A percentile compares a stretch with the other conserved stretches of the same genome.
Evolutionary conservation across 1,140 invertebrate genomes (phyloP).

Genomic region (Drosophila carrolli): DNA sequence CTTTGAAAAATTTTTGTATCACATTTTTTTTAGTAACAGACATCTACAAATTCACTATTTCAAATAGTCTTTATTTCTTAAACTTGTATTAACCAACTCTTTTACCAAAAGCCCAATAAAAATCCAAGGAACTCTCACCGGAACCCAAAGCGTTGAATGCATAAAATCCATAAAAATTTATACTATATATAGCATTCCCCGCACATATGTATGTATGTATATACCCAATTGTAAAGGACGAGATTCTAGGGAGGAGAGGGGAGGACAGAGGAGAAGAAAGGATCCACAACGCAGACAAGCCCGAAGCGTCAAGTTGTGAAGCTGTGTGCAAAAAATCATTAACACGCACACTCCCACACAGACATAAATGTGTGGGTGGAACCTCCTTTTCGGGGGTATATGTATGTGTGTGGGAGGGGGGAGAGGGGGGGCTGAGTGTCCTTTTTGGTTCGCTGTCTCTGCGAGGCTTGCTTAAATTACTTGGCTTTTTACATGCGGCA

Average conservation of each 20-base stretch:
- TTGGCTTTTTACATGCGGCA: conserved; percentile 83
- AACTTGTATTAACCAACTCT: not conserved
- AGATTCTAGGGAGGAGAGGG: not conserved
- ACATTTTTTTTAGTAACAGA: no score
- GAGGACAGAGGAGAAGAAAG: not conserved
- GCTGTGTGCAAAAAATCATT: conserved; percentile 84
- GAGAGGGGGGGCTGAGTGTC: conserved; percentile 1
- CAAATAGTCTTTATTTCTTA: no score
- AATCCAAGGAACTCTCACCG: not conserved
- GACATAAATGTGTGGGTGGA: conserved; percentile 18
- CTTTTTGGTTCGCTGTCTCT: conserved; percentile 28
- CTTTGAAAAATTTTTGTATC: no score
- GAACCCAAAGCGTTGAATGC: conserved; percentile 68
- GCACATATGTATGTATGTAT: not conserved
- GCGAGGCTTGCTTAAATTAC: conserved; percentile 78
- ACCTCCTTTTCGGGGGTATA: conserved; percentile 3
- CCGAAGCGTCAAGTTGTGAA: conserved; percentile 79
- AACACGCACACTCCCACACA: conserved; percentile 76
- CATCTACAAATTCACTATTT: no score
- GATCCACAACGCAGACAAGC: conserved; percentile 34
- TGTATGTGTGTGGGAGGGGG: conserved; percentile 1
- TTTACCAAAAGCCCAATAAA: conserved; percentile 13
- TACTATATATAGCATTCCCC: conserved; percentile 28
- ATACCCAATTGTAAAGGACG: conserved; percentile 27
- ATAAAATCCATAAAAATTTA: conserved; percentile 68